Conservation (phyloP, 2,888 invertebrate genomes). For the Eugnorisma glareosa region DNA sequence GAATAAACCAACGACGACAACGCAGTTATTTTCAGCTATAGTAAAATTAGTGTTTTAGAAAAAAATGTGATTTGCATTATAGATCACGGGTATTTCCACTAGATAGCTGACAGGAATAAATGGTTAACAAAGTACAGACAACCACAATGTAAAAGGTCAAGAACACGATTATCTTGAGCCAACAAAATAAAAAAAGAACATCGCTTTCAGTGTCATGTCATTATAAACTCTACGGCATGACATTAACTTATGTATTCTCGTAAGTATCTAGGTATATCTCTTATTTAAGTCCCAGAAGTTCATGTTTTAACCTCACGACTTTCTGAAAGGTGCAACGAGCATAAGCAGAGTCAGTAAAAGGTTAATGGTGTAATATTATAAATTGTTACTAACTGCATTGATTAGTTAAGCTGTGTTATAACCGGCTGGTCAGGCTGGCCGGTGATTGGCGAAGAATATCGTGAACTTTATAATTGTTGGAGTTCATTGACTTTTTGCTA, state of each 20-base stretch:
- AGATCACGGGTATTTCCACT: neutral
- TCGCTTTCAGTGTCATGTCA: neutral
- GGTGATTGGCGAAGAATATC: constrained; percentile 27
- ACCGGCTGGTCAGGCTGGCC: neutral
- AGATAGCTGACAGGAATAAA: neutral
- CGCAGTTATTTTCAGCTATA: neutral
- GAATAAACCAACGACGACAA: too few relatives aligned
- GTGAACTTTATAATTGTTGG: constrained; percentile 7
- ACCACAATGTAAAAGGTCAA: neutral
- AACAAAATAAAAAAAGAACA: constrained; percentile 2
- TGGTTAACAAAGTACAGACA: neutral
- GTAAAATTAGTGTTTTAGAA: neutral
- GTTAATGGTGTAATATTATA: constrained; percentile 53
- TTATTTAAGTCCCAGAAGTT: constrained; percentile 35
- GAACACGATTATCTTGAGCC: neutral
- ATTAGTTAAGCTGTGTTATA: constrained; percentile 54
- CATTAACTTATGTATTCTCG: neutral
- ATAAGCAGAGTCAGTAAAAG: constrained; percentile 42
- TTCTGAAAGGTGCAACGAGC: constrained; percentile 44
- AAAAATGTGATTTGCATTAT: neutral
- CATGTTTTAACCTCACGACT: constrained; percentile 48
- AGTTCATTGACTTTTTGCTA: constrained; percentile 32
- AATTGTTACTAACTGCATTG: constrained; percentile 44
- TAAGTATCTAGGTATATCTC: constrained; percentile 14
- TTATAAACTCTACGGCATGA: constrained; percentile 9